Percentiles rank a stretch among this genome's conserved stretches.
Evolutionary conservation across 2,113 vertebrate genomes (phyloP).

Genomic region (Indicator maculatus): DNA sequence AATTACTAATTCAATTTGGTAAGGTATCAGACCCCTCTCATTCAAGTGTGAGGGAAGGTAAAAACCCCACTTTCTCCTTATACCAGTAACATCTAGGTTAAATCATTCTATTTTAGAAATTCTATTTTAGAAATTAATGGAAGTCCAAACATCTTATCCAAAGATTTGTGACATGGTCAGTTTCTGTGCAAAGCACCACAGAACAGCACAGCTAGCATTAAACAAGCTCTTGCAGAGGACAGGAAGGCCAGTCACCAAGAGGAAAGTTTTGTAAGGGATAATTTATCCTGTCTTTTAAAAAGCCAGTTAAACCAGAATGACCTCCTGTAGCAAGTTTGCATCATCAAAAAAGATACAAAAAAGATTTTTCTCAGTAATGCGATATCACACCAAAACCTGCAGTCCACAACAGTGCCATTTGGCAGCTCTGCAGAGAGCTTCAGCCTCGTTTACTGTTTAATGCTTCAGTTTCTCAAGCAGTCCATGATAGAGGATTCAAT

Average conservation of each 20-base stretch:
- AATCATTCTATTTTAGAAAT: not conserved
- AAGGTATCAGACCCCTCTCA: not conserved
- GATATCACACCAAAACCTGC: not conserved
- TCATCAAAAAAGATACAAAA: not conserved
- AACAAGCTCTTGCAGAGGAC: rapidly evolving
- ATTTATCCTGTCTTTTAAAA: not conserved
- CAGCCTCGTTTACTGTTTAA: not conserved
- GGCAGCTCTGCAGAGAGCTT: not conserved
- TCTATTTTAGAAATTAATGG: not conserved
- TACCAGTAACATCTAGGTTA: not conserved
- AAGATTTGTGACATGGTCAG: not conserved
- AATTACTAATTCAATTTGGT: not conserved
- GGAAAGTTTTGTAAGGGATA: not conserved
- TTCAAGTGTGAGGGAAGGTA: not conserved
- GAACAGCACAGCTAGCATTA: not conserved
- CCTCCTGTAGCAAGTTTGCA: not conserved
- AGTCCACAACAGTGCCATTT: not conserved
- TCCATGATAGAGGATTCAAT: not conserved
- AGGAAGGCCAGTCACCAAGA: not conserved
- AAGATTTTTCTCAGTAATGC: not conserved
- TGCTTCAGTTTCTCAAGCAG: not conserved
- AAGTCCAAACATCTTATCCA: not conserved
- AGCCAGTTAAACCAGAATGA: not conserved
- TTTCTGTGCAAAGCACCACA: not conserved
- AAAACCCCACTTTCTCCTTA: not conserved